These are phyloP conservation scores for Dioctria linearis DNA, from an alignment of 2,888 invertebrate species.

Conservation along the genomic window DNA sequence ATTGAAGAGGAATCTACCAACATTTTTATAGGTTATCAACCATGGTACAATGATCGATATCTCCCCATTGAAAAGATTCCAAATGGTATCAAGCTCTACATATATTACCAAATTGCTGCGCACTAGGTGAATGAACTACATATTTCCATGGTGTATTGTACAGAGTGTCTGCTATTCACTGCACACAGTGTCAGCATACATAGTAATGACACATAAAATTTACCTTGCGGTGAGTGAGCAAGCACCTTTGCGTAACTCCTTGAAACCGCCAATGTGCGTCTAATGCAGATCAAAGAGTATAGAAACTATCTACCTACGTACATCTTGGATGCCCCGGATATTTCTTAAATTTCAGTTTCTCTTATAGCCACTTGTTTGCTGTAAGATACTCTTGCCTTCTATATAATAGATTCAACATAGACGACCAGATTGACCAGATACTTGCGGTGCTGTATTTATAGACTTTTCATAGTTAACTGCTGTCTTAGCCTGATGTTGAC, in stretches of 20 bases:
- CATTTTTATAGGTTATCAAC: background rate
- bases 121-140: constrained; percentile 33
- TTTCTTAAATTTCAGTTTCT: constrained; percentile 47
- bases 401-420: background rate
- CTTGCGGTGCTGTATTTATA: background rate
- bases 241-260: constrained; percentile 36
- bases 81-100: constrained; percentile 26
- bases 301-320: constrained; percentile 15
- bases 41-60: constrained; percentile 12
- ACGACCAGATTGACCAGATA: constrained; percentile 1
- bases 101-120: constrained; percentile 7
- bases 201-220: constrained; percentile 43
- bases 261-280: constrained; percentile 40
- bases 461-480: background rate
- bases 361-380: background rate
- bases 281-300: constrained; percentile 22
- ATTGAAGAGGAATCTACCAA: constrained; percentile 10
- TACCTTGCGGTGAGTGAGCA: constrained; percentile 32
- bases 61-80: background rate
- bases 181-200: constrained; percentile 22
- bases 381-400: constrained; percentile 6
- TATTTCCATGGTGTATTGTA: background rate
- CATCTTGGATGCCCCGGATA: constrained; percentile 32
- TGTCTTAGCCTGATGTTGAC: constrained; percentile 9
- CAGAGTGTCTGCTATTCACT: background rate